Conservation (phyloP, 2,797 vertebrate species). For the Chrysocyon brachyurus region DNA sequence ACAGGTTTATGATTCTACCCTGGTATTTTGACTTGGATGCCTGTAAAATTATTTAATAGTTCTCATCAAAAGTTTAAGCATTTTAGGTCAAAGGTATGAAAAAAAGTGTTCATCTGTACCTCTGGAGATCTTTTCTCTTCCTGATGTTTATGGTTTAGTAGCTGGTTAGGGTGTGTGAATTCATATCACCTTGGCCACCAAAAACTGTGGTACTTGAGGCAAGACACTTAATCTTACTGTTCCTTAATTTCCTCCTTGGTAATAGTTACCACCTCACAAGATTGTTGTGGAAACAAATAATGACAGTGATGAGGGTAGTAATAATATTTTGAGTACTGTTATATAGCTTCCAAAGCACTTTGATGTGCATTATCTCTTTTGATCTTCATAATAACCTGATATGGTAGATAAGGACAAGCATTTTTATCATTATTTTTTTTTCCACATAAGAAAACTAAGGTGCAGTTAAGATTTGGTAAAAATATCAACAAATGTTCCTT, state of each 20-base stretch:
- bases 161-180: background rate
- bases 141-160: background rate
- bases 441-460: background rate
- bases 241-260: constrained; percentile 49
- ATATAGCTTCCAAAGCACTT: constrained; percentile 35
- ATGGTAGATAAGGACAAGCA: background rate
- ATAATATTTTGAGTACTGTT: constrained; percentile 74
- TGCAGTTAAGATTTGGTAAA: background rate
- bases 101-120: background rate
- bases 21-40: background rate
- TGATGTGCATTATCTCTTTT: background rate
- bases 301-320: constrained; percentile 17
- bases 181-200: background rate
- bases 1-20: constrained; percentile 34
- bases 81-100: background rate
- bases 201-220: background rate
- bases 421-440: constrained; percentile 8
- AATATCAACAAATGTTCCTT: constrained; percentile 34
- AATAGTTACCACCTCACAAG: constrained; percentile 29
- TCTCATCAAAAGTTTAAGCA: background rate
- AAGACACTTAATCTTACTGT: background rate
- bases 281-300: constrained; percentile 68
- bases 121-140: background rate
- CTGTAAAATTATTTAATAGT: background rate
- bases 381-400: constrained; percentile 30